phyloP scores from a whole-genome alignment of 2,113 vertebrate genomes.

The Cygnus atratus region DNA sequence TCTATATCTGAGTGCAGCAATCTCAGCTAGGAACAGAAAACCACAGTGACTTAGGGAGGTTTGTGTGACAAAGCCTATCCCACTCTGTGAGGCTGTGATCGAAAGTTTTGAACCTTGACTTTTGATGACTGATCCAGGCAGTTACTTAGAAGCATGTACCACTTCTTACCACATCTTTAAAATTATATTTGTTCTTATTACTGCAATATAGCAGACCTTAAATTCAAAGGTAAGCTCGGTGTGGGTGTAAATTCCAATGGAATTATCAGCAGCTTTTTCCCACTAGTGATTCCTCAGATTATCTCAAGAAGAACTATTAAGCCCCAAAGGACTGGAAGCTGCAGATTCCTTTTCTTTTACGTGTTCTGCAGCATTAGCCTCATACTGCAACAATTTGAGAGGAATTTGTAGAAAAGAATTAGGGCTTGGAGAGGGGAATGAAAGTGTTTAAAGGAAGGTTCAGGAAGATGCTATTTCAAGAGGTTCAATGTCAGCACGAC shows the following conservation, averaged over 20 bases:
- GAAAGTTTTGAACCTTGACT: neutral
- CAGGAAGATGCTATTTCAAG: neutral
- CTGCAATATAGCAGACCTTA: neutral
- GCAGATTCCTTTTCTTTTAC: neutral
- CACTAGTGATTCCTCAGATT: neutral
- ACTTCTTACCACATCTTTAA: neutral
- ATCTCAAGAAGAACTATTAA: neutral
- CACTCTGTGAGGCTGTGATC: rapidly evolving
- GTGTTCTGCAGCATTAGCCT: neutral
- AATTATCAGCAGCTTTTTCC: neutral
- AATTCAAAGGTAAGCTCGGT: neutral
- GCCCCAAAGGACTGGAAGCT: neutral
- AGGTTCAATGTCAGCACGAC: neutral
- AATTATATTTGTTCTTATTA: neutral
- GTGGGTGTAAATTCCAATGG: neutral
- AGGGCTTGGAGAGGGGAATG: neutral
- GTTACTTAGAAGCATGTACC: neutral
- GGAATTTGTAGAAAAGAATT: neutral
- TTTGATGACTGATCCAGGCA: neutral
- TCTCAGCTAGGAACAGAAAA: neutral
- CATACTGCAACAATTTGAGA: neutral
- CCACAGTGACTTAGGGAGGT: rapidly evolving
- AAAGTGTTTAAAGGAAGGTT: neutral
- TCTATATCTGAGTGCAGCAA: rapidly evolving
- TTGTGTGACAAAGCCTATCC: neutral